Evolutionary conservation across 2,113 vertebrate genomes (phyloP).

Genomic region (Amblyornis subalaris): DNA sequence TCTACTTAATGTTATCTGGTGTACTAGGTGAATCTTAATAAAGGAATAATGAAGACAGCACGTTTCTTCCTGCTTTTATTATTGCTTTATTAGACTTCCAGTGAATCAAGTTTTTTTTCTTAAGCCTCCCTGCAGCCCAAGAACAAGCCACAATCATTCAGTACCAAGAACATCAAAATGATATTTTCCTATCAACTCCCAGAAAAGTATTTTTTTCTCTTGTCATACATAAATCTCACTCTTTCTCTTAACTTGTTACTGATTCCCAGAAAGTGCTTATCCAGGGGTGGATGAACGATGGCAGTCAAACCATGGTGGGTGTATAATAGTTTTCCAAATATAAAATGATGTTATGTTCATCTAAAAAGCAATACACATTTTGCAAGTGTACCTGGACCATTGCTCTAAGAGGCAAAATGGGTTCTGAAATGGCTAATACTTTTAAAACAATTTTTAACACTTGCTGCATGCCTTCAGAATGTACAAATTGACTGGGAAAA

Average conservation of each 20-base stretch:
- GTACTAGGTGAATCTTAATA: conserved; percentile 23
- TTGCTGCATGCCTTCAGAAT: not conserved
- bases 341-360: not conserved
- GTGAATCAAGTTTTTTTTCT: not conserved
- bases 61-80: conserved; percentile 9
- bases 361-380: not conserved
- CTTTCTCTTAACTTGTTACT: not conserved
- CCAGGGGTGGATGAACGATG: not conserved
- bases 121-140: not conserved
- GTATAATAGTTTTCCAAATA: not conserved
- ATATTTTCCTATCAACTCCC: not conserved
- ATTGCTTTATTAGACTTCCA: not conserved
- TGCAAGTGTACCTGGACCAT: not conserved
- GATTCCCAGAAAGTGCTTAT: not conserved
- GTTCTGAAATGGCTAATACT: not conserved
- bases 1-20: not conserved
- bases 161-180: accelerated
- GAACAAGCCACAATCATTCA: not conserved
- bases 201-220: not conserved
- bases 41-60: conserved; percentile 3
- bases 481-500: not conserved
- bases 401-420: not conserved
- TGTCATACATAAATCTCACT: not conserved
- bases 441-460: not conserved
- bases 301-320: not conserved